Evolutionary conservation across 2,113 vertebrate genomes (phyloP).

Genomic region (Scatophagus argus): DNA sequence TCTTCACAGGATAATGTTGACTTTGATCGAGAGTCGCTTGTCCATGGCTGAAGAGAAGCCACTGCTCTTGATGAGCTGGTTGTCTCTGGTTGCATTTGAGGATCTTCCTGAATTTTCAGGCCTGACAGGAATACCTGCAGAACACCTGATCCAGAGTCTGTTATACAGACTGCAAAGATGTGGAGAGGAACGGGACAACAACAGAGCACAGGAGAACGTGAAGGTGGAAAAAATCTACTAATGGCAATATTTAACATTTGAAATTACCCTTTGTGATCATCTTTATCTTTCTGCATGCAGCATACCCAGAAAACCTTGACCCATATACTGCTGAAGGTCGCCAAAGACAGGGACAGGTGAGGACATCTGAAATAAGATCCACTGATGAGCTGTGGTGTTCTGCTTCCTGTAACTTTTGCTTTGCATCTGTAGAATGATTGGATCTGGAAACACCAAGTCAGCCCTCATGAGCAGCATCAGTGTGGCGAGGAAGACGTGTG

Average conservation of each 20-base stretch:
- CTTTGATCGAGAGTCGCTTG: constrained; percentile 43
- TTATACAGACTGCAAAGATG: constrained; percentile 66
- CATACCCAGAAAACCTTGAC: constrained; percentile 32
- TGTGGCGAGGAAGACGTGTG: constrained; percentile 45
- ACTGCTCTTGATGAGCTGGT: constrained; percentile 75
- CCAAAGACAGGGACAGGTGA: constrained; percentile 71
- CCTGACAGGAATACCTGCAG: constrained; percentile 9
- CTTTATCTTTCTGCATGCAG: constrained; percentile 43
- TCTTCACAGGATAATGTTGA: constrained; percentile 65
- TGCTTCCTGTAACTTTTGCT: background rate
- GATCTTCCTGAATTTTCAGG: constrained; percentile 66
- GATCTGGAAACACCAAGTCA: background rate
- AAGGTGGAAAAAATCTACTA: constrained; percentile 49
- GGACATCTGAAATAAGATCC: background rate
- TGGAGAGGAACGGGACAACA: background rate
- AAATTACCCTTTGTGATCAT: background rate
- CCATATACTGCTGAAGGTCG: constrained; percentile 56
- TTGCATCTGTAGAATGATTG: constrained; percentile 56
- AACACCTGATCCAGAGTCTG: constrained; percentile 77
- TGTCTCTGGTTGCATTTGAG: constrained; percentile 69
- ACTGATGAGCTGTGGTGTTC: rapidly evolving
- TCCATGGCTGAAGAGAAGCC: constrained; percentile 43
- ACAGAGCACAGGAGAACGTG: background rate
- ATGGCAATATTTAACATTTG: background rate
- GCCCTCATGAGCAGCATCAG: constrained; percentile 40